Conservation (phyloP, 2,797 vertebrate genomes). For the Spondyliosoma cantharus region DNA sequence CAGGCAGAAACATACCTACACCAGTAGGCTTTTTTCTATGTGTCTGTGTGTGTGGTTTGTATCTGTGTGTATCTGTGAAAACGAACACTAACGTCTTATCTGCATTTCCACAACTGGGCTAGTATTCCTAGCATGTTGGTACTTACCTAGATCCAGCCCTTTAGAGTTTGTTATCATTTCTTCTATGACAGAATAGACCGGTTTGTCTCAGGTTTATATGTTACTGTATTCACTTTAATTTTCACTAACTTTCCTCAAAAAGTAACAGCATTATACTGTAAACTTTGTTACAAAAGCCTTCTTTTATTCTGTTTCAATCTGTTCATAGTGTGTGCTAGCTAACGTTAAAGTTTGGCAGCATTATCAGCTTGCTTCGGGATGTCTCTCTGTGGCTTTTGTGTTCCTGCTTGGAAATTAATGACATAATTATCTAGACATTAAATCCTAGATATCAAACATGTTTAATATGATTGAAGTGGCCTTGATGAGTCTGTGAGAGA, state of each 20-base stretch:
- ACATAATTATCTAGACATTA: too few species aligned
- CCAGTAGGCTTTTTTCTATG: neutral
- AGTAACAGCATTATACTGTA: neutral
- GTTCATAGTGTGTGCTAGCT: too few species aligned
- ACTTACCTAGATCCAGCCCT: constrained; percentile 15
- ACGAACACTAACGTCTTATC: constrained; percentile 7
- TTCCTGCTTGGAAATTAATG: too few species aligned
- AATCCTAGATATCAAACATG: too few species aligned
- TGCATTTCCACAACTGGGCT: constrained; percentile 25
- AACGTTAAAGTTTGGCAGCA: too few species aligned
- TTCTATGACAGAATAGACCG: neutral
- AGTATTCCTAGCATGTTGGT: constrained; percentile 19
- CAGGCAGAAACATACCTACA: neutral
- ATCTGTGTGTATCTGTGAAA: neutral
- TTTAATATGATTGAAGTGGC: too few species aligned
- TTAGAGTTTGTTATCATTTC: neutral
- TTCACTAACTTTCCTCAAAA: neutral
- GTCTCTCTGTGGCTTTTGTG: too few species aligned
- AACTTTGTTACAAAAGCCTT: neutral
- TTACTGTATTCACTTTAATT: neutral
- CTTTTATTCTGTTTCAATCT: too few species aligned
- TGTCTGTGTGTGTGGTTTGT: neutral
- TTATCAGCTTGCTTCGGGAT: too few species aligned
- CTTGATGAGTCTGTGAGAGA: too few species aligned
- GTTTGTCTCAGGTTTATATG: neutral